phyloP scores from a whole-genome alignment of 2,888 invertebrate species.

The Drosophila niveifrons region DNA sequence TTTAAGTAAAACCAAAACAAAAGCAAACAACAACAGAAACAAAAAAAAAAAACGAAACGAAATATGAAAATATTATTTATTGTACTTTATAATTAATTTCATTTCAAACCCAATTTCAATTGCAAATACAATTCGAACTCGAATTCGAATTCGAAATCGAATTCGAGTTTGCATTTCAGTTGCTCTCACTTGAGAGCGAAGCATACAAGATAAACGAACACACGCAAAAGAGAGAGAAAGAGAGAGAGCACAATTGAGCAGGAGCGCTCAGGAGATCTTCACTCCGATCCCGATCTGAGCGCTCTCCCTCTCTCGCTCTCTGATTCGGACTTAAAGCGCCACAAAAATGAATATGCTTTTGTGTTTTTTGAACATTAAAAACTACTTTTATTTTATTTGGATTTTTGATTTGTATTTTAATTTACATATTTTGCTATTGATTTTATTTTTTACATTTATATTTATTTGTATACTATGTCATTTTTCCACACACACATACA shows the following conservation, averaged over 20 bases:
- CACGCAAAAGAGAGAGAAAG: slow-evolving; percentile 41
- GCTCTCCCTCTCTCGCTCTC: slow-evolving; percentile 4
- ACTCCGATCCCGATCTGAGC: not conserved
- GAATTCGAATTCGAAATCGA: slow-evolving; percentile 10
- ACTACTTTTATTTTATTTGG: slow-evolving; percentile 19
- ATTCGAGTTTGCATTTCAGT: slow-evolving; percentile 24
- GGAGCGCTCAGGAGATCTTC: not conserved
- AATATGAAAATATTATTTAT: slow-evolving; percentile 68
- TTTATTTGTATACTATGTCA: slow-evolving; percentile 18
- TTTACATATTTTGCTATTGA: slow-evolving; percentile 30
- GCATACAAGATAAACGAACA: slow-evolving; percentile 45
- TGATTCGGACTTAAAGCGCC: slow-evolving; percentile 9
- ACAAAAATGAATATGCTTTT: slow-evolving; percentile 9
- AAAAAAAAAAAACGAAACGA: slow-evolving; percentile 30
- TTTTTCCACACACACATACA: slow-evolving; percentile 10
- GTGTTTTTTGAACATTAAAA: slow-evolving; percentile 22
- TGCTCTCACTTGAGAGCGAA: slow-evolving; percentile 51
- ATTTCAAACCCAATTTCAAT: slow-evolving; percentile 48
- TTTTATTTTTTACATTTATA: slow-evolving; percentile 24
- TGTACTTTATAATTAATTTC: slow-evolving; percentile 77
- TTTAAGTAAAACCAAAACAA: slow-evolving; percentile 48
- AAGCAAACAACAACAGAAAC: slow-evolving; percentile 53
- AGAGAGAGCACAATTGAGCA: slow-evolving; percentile 34
- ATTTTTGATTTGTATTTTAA: slow-evolving; percentile 23
- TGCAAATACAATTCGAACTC: slow-evolving; percentile 38